phyloP scores from a whole-genome alignment of 2,113 vertebrate genomes.

The Herpailurus yagouaroundi region DNA sequence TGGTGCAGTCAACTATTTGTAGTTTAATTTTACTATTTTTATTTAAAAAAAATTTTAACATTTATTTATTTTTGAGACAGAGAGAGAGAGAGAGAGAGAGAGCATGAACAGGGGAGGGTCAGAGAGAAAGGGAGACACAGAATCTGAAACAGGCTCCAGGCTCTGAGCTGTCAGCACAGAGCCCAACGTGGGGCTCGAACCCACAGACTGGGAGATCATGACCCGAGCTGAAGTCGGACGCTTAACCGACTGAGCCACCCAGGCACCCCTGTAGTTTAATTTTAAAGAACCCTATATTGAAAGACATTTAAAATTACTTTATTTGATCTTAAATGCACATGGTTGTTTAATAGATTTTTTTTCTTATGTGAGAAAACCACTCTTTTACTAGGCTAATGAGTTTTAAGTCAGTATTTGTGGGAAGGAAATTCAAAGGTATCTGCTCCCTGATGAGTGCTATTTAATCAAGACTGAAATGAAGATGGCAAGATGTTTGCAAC shows the following conservation, averaged over 20 bases:
- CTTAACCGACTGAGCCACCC: too few relatives aligned
- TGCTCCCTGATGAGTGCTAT: not conserved
- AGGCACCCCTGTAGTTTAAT: not conserved
- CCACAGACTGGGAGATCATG: too few relatives aligned
- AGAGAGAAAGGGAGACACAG: too few relatives aligned
- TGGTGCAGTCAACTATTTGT: not conserved
- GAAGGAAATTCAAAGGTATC: not conserved
- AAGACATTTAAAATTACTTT: not conserved
- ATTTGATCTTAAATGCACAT: not conserved
- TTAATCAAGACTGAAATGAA: not conserved
- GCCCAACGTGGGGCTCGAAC: too few relatives aligned
- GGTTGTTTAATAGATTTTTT: not conserved
- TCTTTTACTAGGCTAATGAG: not conserved
- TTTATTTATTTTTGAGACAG: too few relatives aligned
- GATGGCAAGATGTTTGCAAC: not conserved
- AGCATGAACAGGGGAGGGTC: too few relatives aligned
- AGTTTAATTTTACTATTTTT: not conserved
- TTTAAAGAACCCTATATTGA: not conserved
- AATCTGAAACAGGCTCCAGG: too few relatives aligned
- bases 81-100: too few relatives aligned
- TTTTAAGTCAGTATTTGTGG: not conserved
- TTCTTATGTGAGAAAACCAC: not conserved
- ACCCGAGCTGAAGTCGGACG: too few relatives aligned
- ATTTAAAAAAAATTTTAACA: rapidly evolving
- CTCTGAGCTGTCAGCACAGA: too few relatives aligned